Conservation (phyloP, 2,797 vertebrate species). For the Poecile montanus region DNA sequence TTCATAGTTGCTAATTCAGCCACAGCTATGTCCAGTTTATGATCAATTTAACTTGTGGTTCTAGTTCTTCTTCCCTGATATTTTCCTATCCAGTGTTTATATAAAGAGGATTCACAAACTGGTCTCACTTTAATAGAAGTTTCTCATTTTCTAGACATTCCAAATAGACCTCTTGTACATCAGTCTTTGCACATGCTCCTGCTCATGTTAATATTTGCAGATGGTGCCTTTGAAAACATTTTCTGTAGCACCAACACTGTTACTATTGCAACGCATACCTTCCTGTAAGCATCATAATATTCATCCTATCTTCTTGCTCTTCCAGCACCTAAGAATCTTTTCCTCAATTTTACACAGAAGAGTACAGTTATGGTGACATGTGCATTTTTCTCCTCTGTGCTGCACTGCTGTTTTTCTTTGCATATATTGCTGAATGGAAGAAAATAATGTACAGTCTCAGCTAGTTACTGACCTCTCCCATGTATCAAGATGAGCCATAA, state of each 20-base stretch:
- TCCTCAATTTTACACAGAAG: not conserved
- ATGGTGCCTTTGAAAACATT: not conserved
- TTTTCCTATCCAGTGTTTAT: not conserved
- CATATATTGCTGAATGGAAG: slow-evolving; percentile 43
- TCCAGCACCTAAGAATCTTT: not conserved
- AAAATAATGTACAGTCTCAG: slow-evolving; percentile 46
- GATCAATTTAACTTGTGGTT: not conserved
- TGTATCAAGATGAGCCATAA: slow-evolving; percentile 50
- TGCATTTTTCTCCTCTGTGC: slow-evolving; percentile 33
- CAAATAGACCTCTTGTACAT: not conserved
- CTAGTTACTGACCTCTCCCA: slow-evolving; percentile 19
- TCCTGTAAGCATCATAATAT: not conserved
- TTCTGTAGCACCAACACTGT: not conserved
- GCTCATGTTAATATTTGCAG: not conserved
- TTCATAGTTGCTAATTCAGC: not conserved
- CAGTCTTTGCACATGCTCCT: not conserved
- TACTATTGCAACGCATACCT: not conserved
- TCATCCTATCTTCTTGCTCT: not conserved
- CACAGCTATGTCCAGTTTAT: not conserved
- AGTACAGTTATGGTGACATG: not conserved
- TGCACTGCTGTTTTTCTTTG: slow-evolving; percentile 17
- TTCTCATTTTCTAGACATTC: not conserved
- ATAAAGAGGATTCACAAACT: not conserved
- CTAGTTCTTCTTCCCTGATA: not conserved
- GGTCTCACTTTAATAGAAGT: not conserved